These are phyloP conservation scores for Hepsetus odoe DNA, from an alignment of 2,113 vertebrate species.

Conservation along the genomic window DNA sequence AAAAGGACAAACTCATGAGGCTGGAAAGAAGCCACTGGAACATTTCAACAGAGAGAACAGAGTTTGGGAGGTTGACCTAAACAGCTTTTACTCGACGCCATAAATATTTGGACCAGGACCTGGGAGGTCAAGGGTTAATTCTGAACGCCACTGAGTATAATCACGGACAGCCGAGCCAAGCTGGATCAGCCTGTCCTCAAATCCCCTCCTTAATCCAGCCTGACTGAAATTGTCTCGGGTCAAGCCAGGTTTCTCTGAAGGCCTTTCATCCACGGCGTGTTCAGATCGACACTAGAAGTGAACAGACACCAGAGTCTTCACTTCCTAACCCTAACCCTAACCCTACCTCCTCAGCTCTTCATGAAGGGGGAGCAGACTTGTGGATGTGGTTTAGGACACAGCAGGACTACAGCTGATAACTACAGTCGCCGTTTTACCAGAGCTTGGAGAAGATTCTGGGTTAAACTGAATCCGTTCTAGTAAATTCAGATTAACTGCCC, in stretches of 20 bases:
- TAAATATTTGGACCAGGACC: not conserved
- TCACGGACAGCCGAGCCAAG: not conserved
- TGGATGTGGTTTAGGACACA: too few species aligned
- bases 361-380: too few species aligned
- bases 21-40: not conserved
- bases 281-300: not conserved
- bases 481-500: too few species aligned
- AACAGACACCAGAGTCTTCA: too few species aligned
- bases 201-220: slow-evolving; percentile 13
- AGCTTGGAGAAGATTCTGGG: too few species aligned
- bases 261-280: not conserved
- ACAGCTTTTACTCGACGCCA: not conserved
- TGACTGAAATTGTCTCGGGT: not conserved
- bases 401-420: too few species aligned
- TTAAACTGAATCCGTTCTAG: too few species aligned
- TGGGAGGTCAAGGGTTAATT: not conserved
- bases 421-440: too few species aligned
- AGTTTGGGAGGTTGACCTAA: not conserved
- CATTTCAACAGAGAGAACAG: not conserved
- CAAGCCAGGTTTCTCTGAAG: not conserved
- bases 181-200: not conserved
- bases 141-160: not conserved
- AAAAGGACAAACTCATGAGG: too few species aligned
- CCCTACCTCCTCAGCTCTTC: too few species aligned
- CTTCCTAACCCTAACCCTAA: too few species aligned